phyloP scores from a whole-genome alignment of 2,888 invertebrate species.

The Chironomus riparius region DNA sequence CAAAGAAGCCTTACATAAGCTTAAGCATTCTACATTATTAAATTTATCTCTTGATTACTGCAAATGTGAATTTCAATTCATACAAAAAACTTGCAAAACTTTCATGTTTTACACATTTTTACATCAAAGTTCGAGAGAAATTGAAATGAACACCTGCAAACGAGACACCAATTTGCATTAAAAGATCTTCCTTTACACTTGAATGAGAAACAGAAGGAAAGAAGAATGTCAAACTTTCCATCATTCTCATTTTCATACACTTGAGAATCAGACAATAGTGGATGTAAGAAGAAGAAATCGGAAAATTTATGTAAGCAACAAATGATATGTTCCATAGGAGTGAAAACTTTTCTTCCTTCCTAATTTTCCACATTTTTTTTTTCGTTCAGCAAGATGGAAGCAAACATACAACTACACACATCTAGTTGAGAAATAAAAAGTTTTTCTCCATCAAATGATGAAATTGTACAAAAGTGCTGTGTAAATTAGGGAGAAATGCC shows the following conservation, averaged over 20 bases:
- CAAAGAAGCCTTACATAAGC: too few species aligned
- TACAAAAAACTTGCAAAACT: too few species aligned
- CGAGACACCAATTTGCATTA: too few species aligned
- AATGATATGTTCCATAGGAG: constrained; percentile 4
- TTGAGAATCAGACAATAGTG: background rate
- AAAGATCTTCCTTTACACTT: background rate
- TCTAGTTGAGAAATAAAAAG: background rate
- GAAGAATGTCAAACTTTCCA: background rate
- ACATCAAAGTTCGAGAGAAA: too few species aligned
- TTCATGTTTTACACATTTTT: too few species aligned
- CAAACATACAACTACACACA: too few species aligned
- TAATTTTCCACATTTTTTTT: background rate
- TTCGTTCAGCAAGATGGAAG: too few species aligned
- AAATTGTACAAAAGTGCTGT: background rate
- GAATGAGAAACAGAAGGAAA: background rate
- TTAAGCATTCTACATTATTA: too few species aligned
- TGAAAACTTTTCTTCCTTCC: background rate
- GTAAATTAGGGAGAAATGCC: background rate
- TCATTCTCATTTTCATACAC: background rate
- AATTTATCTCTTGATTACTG: too few species aligned
- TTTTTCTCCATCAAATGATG: background rate
- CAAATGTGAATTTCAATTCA: too few species aligned
- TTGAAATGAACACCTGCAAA: too few species aligned
- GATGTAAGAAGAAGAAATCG: background rate
- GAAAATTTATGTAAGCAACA: constrained; percentile 3